Percentiles rank a stretch among this genome's conserved stretches.
Evolutionary conservation across 2,888 invertebrate genomes (phyloP).

Genomic region (Ommatoiulus sabulosus): DNA sequence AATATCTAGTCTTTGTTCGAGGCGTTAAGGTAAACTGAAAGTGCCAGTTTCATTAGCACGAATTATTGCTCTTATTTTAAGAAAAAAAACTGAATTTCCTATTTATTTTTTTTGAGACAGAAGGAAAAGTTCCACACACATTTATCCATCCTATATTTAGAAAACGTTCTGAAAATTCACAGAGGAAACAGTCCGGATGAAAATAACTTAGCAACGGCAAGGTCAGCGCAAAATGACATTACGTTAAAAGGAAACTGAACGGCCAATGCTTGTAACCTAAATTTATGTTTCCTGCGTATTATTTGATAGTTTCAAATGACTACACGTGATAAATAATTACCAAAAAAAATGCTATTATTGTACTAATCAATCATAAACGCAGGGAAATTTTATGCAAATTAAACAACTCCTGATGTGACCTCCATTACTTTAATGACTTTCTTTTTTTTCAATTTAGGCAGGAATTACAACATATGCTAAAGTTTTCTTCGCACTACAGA

Average conservation of each 20-base stretch:
- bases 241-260: neutral
- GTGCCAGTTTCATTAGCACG: neutral
- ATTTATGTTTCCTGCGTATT: too few species aligned
- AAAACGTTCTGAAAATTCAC: slow-evolving; percentile 66
- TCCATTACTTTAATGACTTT: too few species aligned
- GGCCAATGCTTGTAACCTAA: too few species aligned
- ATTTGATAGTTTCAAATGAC: too few species aligned
- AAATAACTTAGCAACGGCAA: slow-evolving; percentile 38
- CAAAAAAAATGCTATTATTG: too few species aligned
- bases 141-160: slow-evolving; percentile 69
- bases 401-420: too few species aligned
- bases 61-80: neutral
- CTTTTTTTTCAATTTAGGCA: slow-evolving; percentile 62
- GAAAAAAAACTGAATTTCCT: neutral
- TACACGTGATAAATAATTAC: too few species aligned
- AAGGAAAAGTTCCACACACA: slow-evolving; percentile 71
- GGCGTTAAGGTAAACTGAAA: slow-evolving; percentile 66
- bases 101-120: slow-evolving; percentile 62
- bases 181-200: slow-evolving; percentile 37
- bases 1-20: slow-evolving; percentile 68
- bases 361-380: too few species aligned
- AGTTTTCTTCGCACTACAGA: slow-evolving; percentile 68
- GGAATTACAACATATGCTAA: slow-evolving; percentile 68
- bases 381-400: too few species aligned
- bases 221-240: neutral